Conservation (phyloP, 64 coral and sea anemone species). For the Pocillopora damicornis region DNA sequence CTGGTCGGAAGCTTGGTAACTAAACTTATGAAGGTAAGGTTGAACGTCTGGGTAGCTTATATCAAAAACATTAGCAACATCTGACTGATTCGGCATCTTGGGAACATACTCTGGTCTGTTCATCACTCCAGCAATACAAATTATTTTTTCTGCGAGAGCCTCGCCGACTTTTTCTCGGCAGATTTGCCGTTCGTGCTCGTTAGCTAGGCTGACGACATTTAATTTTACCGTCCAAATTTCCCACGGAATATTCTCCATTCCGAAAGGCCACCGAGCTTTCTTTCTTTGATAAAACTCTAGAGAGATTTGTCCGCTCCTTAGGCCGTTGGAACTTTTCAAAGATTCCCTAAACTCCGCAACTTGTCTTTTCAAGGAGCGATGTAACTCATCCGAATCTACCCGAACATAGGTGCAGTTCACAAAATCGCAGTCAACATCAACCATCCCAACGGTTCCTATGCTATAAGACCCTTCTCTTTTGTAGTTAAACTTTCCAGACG, state of each 20-base stretch:
- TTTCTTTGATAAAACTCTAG: constrained; percentile 98
- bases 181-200: constrained; percentile 90
- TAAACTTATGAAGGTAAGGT: constrained; percentile 79
- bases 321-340: constrained; percentile 58
- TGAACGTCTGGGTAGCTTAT: constrained; percentile 68
- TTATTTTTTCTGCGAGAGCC: constrained; percentile 81
- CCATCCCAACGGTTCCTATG: constrained; percentile 90
- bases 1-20: constrained; percentile 79
- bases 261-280: constrained; percentile 95
- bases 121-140: constrained; percentile 94
- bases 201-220: constrained; percentile 60
- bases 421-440: constrained; percentile 91
- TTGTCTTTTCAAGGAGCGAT: constrained; percentile 73
- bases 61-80: constrained; percentile 90
- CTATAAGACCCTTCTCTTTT: constrained; percentile 93
- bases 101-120: constrained; percentile 93
- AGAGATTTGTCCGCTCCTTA: constrained; percentile 83
- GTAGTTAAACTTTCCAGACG: constrained; percentile 96
- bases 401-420: constrained; percentile 92
- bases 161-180: constrained; percentile 96
- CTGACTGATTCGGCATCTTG: constrained; percentile 88
- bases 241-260: constrained; percentile 91
- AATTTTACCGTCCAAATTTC: constrained; percentile 98
- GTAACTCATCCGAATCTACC: constrained; percentile 79
- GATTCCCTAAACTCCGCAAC: constrained; percentile 88